Base-by-base conservation (phyloP, 2,888 invertebrate species). In the Diloba caeruleocephala region DNA sequence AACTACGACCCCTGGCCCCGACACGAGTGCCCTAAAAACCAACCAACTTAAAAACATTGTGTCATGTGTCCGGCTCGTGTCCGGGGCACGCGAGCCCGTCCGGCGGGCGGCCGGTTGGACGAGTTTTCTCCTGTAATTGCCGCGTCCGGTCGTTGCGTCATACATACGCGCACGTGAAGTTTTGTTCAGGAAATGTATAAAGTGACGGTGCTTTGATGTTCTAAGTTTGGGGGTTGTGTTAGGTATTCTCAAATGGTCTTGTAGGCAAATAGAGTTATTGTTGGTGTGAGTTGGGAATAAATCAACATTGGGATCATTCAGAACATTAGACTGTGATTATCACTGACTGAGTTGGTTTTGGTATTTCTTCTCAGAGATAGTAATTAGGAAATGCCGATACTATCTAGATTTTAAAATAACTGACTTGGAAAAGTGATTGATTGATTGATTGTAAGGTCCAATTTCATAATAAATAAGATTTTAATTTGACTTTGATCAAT, bases 121-220 rank as follows among this genome's bases (percentile, higher is more conserved):
- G 55, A 51, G 74, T 73, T 81, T 79, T 79, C 78, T 73, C 80
- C 74, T 43, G 67, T 76, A 73, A 78, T 79, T 66, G 71, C 61
- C 36, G 57, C 62, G 46, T 60, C 63, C 61, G 66, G 61, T 25
- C 28, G 13, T 66, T 66, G 41, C 67, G 45, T 61, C 54, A 54
- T 38, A 50, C 60, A 49, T 56, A 33, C 48, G 53, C 53, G 32
- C 43, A 10, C 32, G 37, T 52, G 32, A 26, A 59, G 60, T 38
- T 62, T 62, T 65, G 46, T 62, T 62, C 53, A 59, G 60, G 60
- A 65, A 59, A 65, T 46, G 60, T 46, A 41, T 12, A 38, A 56
- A 41, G 23, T n/a, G 26, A 25, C 15, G 6, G 1, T 28, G 23
- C 31, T 58, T 32, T 29, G n/a, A 25, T 42, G 15, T 23, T 33